Base-by-base conservation (phyloP, 2,888 invertebrate genomes). In the Aphidius colemani region DNA sequence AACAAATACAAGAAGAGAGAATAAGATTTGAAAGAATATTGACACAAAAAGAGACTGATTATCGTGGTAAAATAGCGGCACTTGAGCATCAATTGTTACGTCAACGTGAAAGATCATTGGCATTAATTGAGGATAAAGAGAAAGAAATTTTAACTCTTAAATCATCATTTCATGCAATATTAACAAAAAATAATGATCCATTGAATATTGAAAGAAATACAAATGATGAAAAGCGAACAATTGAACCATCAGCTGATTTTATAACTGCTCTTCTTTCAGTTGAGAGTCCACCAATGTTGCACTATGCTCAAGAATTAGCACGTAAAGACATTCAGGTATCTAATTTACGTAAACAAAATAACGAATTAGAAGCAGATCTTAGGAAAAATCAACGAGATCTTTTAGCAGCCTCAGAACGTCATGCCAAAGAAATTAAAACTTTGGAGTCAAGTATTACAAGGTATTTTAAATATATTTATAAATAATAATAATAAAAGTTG, bases 231-330 rank as follows among this genome's bases (percentile, higher is more conserved):
- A 64, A 70, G 73, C 74, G 72, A 39, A 7, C 53, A 4, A 64
- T 68, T 9, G 80, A 79, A 58, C 69, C 75, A 1, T 67, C 67
- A 39, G 67, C 66, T 2, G 81, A 82, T 66, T 70, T 81, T 53
- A 73, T 79, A 60, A 69, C 83, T 67, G 78, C 82, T 73, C 53
- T 81, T 48, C 64, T 85, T 8, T 82, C 79, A 1, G 79, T 85
- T n/a, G 88, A 90, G 44, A 89, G 89, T 71, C 89, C 90, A 46
- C 90, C 90, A 68, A 89, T 94, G 85, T 78, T 94, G 46, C 92
- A 94, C 82, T 94, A 93, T 75, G 90, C 90, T 59, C 92, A 94
- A 79, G 94, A 94, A 83, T 81, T 93, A 70, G 91, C 94, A 0
- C 83, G 93, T 7, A 89, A 90, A 73, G 93, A 94, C 68, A 88